Conservation (phyloP, 1,140 invertebrate genomes). For the Octopus sinensis region DNA sequence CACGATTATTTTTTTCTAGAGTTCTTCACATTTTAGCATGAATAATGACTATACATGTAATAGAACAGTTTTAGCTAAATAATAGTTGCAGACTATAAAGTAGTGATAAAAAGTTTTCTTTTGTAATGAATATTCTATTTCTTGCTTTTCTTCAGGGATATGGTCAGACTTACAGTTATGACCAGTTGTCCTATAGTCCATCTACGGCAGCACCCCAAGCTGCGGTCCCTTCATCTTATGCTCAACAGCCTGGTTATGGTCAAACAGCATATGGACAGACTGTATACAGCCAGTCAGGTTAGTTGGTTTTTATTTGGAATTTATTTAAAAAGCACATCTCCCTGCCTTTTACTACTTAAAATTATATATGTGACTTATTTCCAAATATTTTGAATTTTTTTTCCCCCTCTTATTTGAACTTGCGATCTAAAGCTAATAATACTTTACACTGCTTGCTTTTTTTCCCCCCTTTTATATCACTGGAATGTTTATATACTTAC, state of each 20-base stretch:
- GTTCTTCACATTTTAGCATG: no score
- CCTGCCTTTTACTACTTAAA: neutral
- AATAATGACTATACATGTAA: no score
- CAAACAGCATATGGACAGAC: slow-evolving; percentile 13
- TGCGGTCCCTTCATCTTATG: neutral
- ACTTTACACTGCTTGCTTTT: neutral
- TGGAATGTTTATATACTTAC: no score
- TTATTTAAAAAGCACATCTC: neutral
- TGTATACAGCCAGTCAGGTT: slow-evolving; percentile 3
- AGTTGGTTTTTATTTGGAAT: neutral
- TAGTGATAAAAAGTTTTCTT: no score
- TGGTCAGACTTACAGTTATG: slow-evolving; percentile 14
- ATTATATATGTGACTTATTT: neutral
- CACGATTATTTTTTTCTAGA: no score
- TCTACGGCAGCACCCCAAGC: neutral
- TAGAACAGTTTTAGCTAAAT: no score
- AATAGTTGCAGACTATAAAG: no score
- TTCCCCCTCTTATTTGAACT: neutral
- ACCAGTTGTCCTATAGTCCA: neutral
- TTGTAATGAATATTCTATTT: neutral
- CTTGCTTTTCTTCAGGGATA: slow-evolving; percentile 2
- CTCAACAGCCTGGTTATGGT: slow-evolving; percentile 12
- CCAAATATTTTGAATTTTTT: neutral
- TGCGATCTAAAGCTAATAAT: neutral
- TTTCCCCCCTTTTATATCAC: neutral